These are phyloP conservation scores for Mesorhabditis sp. DNA, from an alignment of 2,888 invertebrate species.

Conservation along the genomic window DNA sequence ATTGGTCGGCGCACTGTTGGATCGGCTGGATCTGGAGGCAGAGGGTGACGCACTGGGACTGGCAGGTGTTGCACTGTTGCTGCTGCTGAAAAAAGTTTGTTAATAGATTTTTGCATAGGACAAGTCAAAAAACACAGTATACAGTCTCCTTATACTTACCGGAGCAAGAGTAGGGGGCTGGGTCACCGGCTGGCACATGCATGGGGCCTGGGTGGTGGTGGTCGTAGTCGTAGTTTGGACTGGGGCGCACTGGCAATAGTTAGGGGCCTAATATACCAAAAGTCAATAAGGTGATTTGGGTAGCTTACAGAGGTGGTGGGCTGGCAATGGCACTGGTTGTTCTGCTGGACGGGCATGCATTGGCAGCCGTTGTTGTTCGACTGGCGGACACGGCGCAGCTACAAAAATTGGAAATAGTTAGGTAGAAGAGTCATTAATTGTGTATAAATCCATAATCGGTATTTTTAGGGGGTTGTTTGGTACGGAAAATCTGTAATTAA, in stretches of 20 bases:
- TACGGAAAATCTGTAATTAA: too few species aligned
- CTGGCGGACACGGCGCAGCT: neutral
- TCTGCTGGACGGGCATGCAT: neutral
- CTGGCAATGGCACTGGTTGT: slow-evolving; percentile 4
- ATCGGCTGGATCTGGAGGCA: neutral
- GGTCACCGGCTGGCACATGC: neutral
- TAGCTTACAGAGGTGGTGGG: neutral
- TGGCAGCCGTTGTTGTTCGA: slow-evolving; percentile 4
- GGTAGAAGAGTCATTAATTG: too few species aligned
- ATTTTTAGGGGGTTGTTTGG: too few species aligned
- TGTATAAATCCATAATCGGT: too few species aligned
- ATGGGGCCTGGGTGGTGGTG: slow-evolving; percentile 3
- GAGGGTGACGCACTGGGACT: slow-evolving; percentile 6
- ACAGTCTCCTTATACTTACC: neutral
- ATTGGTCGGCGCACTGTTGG: slow-evolving; percentile 6
- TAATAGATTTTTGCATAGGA: neutral
- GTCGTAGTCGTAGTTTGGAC: slow-evolving; percentile 1
- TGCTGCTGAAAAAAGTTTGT: neutral
- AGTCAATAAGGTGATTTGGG: neutral
- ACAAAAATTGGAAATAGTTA: neutral
- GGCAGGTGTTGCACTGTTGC: slow-evolving; percentile 6
- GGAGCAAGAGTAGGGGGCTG: neutral
- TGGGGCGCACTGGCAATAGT: slow-evolving; percentile 1
- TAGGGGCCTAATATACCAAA: neutral
- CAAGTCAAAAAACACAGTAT: neutral